phyloP scores from a whole-genome alignment of 2,888 invertebrate genomes.

The Pyrrhia umbra region DNA sequence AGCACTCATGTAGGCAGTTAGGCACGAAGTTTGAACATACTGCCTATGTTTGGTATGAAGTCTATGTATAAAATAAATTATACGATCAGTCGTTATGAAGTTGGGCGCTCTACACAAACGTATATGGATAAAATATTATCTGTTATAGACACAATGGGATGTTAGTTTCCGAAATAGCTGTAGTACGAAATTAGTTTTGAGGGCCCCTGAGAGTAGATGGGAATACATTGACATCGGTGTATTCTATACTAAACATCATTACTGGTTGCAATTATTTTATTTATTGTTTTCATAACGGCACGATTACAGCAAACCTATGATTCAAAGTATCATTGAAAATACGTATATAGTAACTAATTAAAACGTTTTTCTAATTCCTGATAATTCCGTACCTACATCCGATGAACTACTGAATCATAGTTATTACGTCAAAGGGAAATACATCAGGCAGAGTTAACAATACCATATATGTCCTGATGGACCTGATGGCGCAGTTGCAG shows the following conservation, averaged over 20 bases:
- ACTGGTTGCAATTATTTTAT: no score
- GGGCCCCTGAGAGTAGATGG: slow-evolving; percentile 3
- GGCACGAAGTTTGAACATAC: slow-evolving; percentile 29
- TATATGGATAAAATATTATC: slow-evolving; percentile 37
- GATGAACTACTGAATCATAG: slow-evolving; percentile 6
- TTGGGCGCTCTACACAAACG: slow-evolving; percentile 6
- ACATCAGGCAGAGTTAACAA: slow-evolving; percentile 1
- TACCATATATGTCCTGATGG: no score
- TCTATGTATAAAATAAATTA: slow-evolving; percentile 23
- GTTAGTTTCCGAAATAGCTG: slow-evolving; percentile 41
- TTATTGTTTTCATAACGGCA: no score
- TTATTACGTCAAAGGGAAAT: slow-evolving; percentile 24
- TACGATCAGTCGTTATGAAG: slow-evolving; percentile 36
- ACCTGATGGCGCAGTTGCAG: no score
- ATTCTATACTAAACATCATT: no score
- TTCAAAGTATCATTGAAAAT: no score
- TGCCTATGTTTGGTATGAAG: slow-evolving; percentile 22
- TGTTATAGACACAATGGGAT: slow-evolving; percentile 41
- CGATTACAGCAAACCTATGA: no score
- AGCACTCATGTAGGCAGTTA: slow-evolving; percentile 5
- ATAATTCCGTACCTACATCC: no score
- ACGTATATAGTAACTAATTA: no score
- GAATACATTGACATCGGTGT: no score
- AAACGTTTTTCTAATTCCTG: no score
- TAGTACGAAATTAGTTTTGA: slow-evolving; percentile 2